Evolutionary conservation across 2,888 invertebrate species (phyloP).

Genomic region (Erpobdella octoculata): DNA sequence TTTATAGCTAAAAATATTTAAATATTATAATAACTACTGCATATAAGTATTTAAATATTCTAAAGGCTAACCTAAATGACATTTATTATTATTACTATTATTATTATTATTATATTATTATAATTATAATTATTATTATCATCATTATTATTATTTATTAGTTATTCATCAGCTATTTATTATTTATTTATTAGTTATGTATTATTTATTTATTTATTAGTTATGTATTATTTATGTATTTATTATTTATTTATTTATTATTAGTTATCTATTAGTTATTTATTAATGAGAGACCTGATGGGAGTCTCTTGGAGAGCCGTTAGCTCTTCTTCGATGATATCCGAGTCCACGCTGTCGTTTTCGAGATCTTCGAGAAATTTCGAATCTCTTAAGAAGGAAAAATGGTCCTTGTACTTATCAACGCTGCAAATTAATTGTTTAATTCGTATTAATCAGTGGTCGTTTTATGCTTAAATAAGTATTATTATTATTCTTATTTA

Average conservation of each 20-base stretch:
- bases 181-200: not conserved
- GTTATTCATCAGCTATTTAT: not conserved
- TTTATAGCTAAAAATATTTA: not conserved
- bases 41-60: too few relatives aligned
- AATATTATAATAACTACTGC: not conserved
- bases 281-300: slow-evolving; percentile 22
- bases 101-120: not conserved
- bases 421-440: too few relatives aligned
- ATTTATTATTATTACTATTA: not conserved
- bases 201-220: not conserved
- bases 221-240: not conserved
- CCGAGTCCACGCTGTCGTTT: slow-evolving; percentile 38
- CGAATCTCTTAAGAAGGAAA: slow-evolving; percentile 37
- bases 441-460: too few relatives aligned
- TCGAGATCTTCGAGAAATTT: slow-evolving; percentile 38
- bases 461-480: too few relatives aligned
- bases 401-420: slow-evolving; percentile 38
- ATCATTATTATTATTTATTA: not conserved
- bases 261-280: not conserved
- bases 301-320: slow-evolving; percentile 34
- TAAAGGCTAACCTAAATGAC: too few relatives aligned
- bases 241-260: not conserved
- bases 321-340: slow-evolving; percentile 38
- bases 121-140: not conserved
- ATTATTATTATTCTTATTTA: too few relatives aligned